A percentile compares a stretch with the other conserved stretches of the same genome.
These are phyloP conservation scores for Bubo blakistoni DNA, from an alignment of 2,113 vertebrate species.

Conservation along the genomic window DNA sequence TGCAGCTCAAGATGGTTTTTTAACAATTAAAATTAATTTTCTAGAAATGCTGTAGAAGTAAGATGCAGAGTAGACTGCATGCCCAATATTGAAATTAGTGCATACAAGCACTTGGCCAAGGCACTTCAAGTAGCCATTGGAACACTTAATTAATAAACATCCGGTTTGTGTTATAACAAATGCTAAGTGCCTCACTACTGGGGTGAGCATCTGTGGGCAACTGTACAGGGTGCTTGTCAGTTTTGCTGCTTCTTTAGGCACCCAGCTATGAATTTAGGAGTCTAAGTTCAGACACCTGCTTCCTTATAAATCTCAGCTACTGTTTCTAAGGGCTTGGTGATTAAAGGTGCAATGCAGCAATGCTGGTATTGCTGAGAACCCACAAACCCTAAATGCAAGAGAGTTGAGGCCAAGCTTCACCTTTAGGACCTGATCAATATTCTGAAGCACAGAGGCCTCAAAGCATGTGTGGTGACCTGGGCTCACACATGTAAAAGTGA, in stretches of 20 bases:
- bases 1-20: constrained; percentile 70
- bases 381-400: neutral
- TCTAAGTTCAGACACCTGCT: neutral
- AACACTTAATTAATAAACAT: neutral
- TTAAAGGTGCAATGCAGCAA: neutral
- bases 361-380: constrained; percentile 35
- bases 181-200: constrained; percentile 44
- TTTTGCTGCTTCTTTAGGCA: constrained; percentile 1
- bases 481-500: neutral
- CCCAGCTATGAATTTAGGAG: neutral
- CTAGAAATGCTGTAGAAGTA: constrained; percentile 62
- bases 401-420: neutral
- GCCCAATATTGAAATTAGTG: neutral
- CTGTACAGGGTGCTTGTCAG: neutral
- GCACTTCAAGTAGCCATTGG: neutral
- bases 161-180: neutral
- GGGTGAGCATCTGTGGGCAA: neutral
- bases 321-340: constrained; percentile 31
- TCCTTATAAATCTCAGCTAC: neutral
- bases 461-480: neutral
- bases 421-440: neutral
- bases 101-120: neutral
- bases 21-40: constrained; percentile 72
- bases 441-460: neutral
- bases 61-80: constrained; percentile 60